A percentile compares a stretch with the other conserved stretches of the same genome.
Conservation (phyloP, 2,113 vertebrate species). For the Ovis canadensis region DNA sequence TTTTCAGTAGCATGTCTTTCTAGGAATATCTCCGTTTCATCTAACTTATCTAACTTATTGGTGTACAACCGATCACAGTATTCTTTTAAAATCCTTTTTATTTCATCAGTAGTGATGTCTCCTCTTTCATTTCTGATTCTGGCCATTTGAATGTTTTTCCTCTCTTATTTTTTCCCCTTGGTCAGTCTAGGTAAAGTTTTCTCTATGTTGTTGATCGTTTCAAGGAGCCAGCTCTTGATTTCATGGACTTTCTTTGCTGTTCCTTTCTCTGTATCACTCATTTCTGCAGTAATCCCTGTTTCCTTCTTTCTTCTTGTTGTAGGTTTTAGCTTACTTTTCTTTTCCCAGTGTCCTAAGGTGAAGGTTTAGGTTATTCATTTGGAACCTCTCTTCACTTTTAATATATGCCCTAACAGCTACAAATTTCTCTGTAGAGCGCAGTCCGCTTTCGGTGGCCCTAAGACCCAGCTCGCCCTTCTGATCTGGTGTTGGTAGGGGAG, state of each 20-base stretch:
- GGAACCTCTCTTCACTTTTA: background rate
- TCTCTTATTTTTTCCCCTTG: background rate
- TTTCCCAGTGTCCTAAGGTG: background rate
- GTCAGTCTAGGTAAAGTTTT: background rate
- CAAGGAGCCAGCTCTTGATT: background rate
- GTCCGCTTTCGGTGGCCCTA: accelerated
- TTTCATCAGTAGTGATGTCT: background rate
- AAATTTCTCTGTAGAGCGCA: background rate
- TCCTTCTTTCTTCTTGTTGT: background rate
- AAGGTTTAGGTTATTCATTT: background rate
- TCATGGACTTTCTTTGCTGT: background rate
- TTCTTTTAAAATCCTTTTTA: background rate
- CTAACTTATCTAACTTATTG: background rate
- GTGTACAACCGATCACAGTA: background rate
- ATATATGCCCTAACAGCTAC: background rate
- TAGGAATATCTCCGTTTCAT: background rate
- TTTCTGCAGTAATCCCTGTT: background rate
- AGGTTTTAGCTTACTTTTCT: background rate
- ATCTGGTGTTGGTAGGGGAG: background rate
- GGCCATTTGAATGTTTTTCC: background rate
- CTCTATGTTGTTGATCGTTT: background rate
- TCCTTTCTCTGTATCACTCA: background rate
- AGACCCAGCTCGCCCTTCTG: background rate
- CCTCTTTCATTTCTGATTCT: background rate
- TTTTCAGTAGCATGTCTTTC: background rate